Base-by-base conservation (phyloP, 2,113 vertebrate genomes). In the Halichoerus grypus region DNA sequence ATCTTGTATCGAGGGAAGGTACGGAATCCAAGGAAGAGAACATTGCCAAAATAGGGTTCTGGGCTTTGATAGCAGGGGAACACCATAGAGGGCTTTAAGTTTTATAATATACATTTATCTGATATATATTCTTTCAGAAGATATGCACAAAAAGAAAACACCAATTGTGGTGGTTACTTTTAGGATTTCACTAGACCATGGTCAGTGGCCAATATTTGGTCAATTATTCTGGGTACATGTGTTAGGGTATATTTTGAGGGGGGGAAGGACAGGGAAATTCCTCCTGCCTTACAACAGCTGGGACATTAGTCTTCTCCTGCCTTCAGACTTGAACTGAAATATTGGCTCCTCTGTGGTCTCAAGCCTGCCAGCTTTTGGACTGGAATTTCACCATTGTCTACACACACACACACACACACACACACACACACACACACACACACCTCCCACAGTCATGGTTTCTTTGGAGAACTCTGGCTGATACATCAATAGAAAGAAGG, bases 61-160 rank as follows among this genome's bases (percentile, higher is more conserved):
- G 33, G 51, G 18, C 21, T 36, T 61, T 82, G 24, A 51, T 22
- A 42, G 80, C 9, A 12, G 9, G 14, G 10, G 14, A 2, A 72
- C 12, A n/a, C 8, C 10, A 26, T 1, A 4, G 2, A 69, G 12
- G 7, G 1, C 28, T 77, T 1, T 53, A 36, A 31, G 53, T 63
- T 59, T 49, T 91, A 46, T 31, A 53, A 69, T 8, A 16, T 46
- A 7, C 22, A 24, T 31, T 33, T 80, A 19, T 3, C 61, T 63
- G 19, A 39, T 59, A 39, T 11, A 42, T 7, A 71, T 14, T n/a
- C 31, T 16, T 90, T 86, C 14, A 57, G 36, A 12, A 76, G 33
- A n/a, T 8, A 57, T 18, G 12, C 39, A 53, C 39, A 59, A 26
- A 65, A n/a, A 57, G 36, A 57, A 4, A 28, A 3, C 63, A 24